Evolutionary conservation across 2,797 vertebrate genomes (phyloP), one percentile per base, ranked within the genome.

Genomic region (Silurus aristotelis): DNA sequence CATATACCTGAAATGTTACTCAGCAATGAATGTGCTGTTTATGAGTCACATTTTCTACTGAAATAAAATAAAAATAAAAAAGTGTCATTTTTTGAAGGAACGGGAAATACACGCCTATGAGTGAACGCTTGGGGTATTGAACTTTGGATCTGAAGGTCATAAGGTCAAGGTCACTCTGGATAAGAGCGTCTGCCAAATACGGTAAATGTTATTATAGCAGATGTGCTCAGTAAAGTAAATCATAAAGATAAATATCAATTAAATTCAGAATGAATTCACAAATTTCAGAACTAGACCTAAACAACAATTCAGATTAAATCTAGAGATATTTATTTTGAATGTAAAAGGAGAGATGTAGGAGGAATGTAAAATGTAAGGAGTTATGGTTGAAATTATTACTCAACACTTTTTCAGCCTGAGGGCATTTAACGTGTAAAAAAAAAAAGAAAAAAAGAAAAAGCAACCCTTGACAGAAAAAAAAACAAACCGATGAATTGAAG

Each of bases 401-500:
- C 13, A 20, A 58, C 15, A 10, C 17, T 31, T 31, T 31, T 77
- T 10, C 31, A 1, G 19, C 19, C 19, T 38, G 8, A 58, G 25
- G 25, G 14, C 15, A 13, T 78, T 78, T 81, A 43, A 27, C 20
- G 10, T 80, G 13, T 78, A 6, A n/a, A 61, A 31, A 2, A 31
- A 14, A 71, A 80, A 86, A 66, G 76, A 68, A 38, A 22, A 19
- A n/a, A n/a, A 52, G 46, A 20, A 10, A 6, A 17, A 76, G 52
- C 56, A 61, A 22, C 17, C 31, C 68, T 58, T 82, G 43, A 52
- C 48, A 52, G 5, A 52, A 38, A 38, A 38, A 38, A 75, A 87
- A 86, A 84, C 56, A 86, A 83, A 85, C 83, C 85, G 85, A 71
- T 86, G 78, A 84, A 80, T 52, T 82, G 76, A 84, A 87, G 84